Percentiles rank a stretch among this genome's conserved stretches.
phyloP scores from a whole-genome alignment of 2,888 invertebrate genomes.

The Drymonia ruficornis region DNA sequence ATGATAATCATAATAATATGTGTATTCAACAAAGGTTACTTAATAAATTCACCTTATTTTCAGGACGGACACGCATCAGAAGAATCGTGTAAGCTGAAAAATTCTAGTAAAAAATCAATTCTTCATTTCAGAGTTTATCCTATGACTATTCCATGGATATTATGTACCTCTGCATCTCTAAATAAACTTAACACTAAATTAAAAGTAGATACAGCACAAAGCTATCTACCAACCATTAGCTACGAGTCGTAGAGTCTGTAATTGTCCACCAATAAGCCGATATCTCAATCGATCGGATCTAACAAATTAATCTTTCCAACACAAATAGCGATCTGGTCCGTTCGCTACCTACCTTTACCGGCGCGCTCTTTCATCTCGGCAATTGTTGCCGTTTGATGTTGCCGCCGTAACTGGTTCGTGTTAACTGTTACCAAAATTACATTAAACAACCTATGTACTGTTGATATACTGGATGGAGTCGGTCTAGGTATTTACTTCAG shows the following conservation, averaged over 20 bases:
- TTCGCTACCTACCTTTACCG: conserved; percentile 46
- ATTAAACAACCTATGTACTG: conserved; percentile 48
- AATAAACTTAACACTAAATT: conserved; percentile 3
- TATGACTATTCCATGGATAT: too few species aligned
- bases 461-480: conserved; percentile 27
- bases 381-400: conserved; percentile 42
- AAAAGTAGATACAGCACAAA: neutral
- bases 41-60: too few species aligned
- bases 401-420: conserved; percentile 60
- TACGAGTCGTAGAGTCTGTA: neutral
- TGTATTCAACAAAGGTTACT: too few species aligned
- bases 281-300: conserved; percentile 34
- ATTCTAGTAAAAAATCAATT: too few species aligned
- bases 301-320: conserved; percentile 18
- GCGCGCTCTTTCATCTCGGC: conserved; percentile 61
- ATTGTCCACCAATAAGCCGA: conserved; percentile 18
- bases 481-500: neutral
- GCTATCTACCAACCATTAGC: neutral
- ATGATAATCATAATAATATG: too few species aligned
- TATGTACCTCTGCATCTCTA: neutral
- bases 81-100: too few species aligned
- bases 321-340: conserved; percentile 32
- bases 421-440: conserved; percentile 61
- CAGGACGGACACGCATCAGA: too few species aligned
- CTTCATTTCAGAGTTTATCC: too few species aligned